phyloP scores from a whole-genome alignment of 1,140 invertebrate species.

The Atta colombica region DNA sequence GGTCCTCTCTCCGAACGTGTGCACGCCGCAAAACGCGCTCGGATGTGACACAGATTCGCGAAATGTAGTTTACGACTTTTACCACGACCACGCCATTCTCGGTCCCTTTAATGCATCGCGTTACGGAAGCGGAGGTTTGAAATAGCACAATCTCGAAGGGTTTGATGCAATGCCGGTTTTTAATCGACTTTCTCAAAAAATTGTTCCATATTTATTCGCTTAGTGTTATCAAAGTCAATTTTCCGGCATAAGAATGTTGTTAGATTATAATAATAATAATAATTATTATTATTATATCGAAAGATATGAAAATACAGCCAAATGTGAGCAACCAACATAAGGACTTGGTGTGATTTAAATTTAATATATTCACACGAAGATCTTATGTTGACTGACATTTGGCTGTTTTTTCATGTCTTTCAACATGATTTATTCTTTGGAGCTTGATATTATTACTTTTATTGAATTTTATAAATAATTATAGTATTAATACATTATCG shows the following conservation, averaged over 20 bases:
- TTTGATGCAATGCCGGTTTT: background rate
- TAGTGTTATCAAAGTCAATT: background rate
- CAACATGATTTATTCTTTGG: too few species aligned
- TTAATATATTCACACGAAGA: too few species aligned
- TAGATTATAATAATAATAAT: too few species aligned
- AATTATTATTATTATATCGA: too few species aligned
- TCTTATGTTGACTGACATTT: too few species aligned
- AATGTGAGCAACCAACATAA: too few species aligned
- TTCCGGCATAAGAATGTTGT: background rate
- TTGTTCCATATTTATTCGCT: background rate
- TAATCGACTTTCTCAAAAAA: background rate
- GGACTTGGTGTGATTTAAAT: too few species aligned
- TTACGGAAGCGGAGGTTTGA: background rate
- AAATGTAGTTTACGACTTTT: constrained; percentile 69
- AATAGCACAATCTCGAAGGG: background rate
- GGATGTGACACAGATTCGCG: constrained; percentile 65
- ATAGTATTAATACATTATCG: too few species aligned
- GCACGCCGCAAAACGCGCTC: constrained; percentile 48
- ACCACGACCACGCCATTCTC: constrained; percentile 31
- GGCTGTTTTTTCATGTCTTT: too few species aligned
- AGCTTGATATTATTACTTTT: too few species aligned
- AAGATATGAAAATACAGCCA: too few species aligned
- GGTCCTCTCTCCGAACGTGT: constrained; percentile 5
- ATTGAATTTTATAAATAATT: too few species aligned
- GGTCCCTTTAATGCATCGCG: background rate